Evolutionary conservation across 2,113 vertebrate species (phyloP), one percentile per base, ranked within the genome.

Genomic region (Hydropotes inermis): DNA sequence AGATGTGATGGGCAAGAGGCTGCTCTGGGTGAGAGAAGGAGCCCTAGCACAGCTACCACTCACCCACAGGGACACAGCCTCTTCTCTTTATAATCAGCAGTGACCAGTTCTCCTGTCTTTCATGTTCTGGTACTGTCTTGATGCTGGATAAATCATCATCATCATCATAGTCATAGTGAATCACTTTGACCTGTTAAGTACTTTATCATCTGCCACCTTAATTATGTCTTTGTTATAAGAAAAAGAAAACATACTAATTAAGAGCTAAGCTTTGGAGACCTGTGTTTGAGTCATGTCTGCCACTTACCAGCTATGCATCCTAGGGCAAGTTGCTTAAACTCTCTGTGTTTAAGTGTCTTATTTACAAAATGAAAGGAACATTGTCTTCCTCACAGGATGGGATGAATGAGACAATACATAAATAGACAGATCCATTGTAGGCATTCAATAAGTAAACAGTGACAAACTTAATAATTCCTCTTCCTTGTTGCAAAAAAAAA

Each of bases 201-300:
- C 39, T 78, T 81, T 85, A 60, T 96, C 28, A 61, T 64, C 61
- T 84, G 55, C 30, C 52, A 30, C 33, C 21, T 91, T 91, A 52
- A 8, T 58, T 97, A 58, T 61, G n/a, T 87, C 88, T 91, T 61
- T 88, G 30, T 93, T 94, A 21, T 14, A 60, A 39, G 79, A 70
- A 87, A 89, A 87, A 90, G 28, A 43, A 92, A 96, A 50, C 15
- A 33, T 58, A 78, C n/a, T 55, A 60, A 87, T 89, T 54, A 87
- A 78, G 43, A 78, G 61, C 55, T 28, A 78, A 52, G 58, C 36
- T 97, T 90, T 36, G n/a, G 57, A 82, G 70, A 78, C 25, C 28
- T 92, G 33, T 39, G 33, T 93, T 82, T 92, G 89, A 94, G 47
- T 90, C 70, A 28, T 43, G 17, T 67, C 15, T 86, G 82, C 36